These are phyloP conservation scores for Sparidentex hasta DNA, from an alignment of 2,797 vertebrate genomes.

Conservation along the genomic window DNA sequence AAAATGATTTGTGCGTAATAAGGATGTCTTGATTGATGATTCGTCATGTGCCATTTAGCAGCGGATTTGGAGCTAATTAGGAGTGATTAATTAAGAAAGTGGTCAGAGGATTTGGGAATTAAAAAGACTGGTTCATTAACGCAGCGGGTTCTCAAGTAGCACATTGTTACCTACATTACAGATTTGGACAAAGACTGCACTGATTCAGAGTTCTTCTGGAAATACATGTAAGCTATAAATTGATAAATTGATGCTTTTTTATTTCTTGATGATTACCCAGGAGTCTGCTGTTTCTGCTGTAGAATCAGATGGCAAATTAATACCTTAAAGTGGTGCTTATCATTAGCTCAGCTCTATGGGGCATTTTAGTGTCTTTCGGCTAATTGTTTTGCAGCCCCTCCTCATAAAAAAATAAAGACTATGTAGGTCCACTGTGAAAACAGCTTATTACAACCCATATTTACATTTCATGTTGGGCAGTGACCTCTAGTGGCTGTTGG, in stretches of 20 bases:
- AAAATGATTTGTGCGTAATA: constrained; percentile 11
- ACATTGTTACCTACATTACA: constrained; percentile 1
- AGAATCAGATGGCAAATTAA: not conserved
- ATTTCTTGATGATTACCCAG: not conserved
- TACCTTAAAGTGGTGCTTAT: not conserved
- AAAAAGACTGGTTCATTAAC: constrained; percentile 38
- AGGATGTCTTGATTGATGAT: constrained; percentile 51
- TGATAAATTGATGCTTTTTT: not conserved
- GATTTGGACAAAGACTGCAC: not conserved
- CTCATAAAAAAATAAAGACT: no score
- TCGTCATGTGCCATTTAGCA: constrained; percentile 40
- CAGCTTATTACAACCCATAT: no score
- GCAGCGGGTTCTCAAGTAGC: constrained; percentile 8
- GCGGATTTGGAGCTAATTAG: constrained; percentile 54
- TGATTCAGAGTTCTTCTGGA: not conserved
- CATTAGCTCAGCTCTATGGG: not conserved
- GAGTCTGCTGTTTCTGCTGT: not conserved
- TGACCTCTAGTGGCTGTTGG: no score
- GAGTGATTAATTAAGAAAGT: constrained; percentile 50
- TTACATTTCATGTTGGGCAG: no score
- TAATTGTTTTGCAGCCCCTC: not conserved
- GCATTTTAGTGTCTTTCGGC: not conserved
- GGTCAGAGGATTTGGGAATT: constrained; percentile 35
- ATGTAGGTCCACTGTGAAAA: no score
- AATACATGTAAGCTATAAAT: not conserved